A percentile compares a stretch with the other conserved stretches of the same genome.
These are phyloP conservation scores for Saccostrea cuccullata DNA, from an alignment of 1,140 invertebrate species.

Conservation along the genomic window DNA sequence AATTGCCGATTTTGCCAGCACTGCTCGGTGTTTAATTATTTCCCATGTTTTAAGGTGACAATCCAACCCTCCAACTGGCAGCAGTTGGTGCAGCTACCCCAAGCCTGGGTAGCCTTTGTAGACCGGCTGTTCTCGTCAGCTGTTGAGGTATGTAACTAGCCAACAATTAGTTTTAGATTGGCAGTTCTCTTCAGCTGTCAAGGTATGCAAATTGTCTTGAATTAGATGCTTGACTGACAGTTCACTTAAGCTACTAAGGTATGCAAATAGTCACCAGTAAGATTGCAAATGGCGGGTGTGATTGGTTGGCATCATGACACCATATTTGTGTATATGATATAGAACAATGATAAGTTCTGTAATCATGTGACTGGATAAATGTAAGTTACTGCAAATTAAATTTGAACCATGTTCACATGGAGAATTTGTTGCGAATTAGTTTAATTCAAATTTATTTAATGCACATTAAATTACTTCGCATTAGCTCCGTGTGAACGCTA, in stretches of 20 bases:
- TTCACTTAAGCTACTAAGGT: conserved; percentile 62
- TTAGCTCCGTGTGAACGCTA: too few relatives aligned
- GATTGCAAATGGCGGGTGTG: not conserved
- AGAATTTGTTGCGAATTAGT: too few relatives aligned
- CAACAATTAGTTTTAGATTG: conserved; percentile 53
- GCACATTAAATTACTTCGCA: too few relatives aligned
- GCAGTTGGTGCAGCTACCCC: conserved; percentile 63
- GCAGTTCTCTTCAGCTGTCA: conserved; percentile 63
- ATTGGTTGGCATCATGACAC: too few relatives aligned
- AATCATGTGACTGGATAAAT: too few relatives aligned
- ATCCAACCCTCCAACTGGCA: conserved; percentile 74
- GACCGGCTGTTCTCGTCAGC: conserved; percentile 65
- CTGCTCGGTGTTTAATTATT: too few relatives aligned
- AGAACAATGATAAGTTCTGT: too few relatives aligned
- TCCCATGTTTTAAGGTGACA: conserved; percentile 59
- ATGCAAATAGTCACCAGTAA: conserved; percentile 1
- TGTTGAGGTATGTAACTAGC: conserved; percentile 62
- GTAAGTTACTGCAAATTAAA: too few relatives aligned
- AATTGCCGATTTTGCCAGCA: too few relatives aligned
- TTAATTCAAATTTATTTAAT: too few relatives aligned
- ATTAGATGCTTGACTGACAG: not conserved
- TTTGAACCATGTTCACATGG: too few relatives aligned
- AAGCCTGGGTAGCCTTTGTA: conserved; percentile 69
- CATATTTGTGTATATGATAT: too few relatives aligned
- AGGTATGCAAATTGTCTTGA: conserved; percentile 56